Base-by-base conservation (phyloP, 2,113 vertebrate genomes). In the Eurypyga helias region DNA sequence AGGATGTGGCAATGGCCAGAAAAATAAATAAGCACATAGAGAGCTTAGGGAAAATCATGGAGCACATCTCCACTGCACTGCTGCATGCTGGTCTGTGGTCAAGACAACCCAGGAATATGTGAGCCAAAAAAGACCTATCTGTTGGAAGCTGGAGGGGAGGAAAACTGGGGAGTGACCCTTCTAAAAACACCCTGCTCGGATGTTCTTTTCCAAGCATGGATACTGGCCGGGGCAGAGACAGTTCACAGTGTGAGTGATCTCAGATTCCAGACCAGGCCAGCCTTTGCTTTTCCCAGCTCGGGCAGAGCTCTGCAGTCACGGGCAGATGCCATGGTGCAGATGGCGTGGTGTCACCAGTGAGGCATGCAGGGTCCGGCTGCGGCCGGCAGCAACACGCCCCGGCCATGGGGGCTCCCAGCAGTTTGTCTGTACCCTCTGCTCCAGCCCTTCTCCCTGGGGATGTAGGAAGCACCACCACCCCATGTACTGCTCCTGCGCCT, bases 301-400 rank as follows among this genome's bases (percentile, higher is more conserved):
- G 62, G 62, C 73, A 58, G 26, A 29, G 43, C 10, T 25, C 55
- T 41, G 29, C 3, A 1, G n/a, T 52, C 54, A 15, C 33, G 12
- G 79, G 36, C 24, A 51, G 72, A 24, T 62, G 20, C 52, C 55
- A 52, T 23, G 1, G 2, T 1, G 3, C 24, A 54, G 23, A 25
- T 17, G 0, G 0, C 3, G 0, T 9, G 20, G 43, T 45, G 38
- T 20, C 52, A 33, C 24, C 6, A 13, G 43, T 4, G 1, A 57
- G 34, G 21, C 34, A 23, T 2, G 8, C 16, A 49, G 24, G 31
- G 19, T 65, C 29, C 34, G 10, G 20, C 10, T 38, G 52, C 17
- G 7, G 34, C 13, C 0, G 2, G 23, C 19, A 25, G 25, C 43
- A 57, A 49, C 41, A 41, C 41, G 55, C 26, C 36, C 49, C 86